Base-by-base conservation (phyloP, 2,888 invertebrate genomes). In the Thereva nobilitata region DNA sequence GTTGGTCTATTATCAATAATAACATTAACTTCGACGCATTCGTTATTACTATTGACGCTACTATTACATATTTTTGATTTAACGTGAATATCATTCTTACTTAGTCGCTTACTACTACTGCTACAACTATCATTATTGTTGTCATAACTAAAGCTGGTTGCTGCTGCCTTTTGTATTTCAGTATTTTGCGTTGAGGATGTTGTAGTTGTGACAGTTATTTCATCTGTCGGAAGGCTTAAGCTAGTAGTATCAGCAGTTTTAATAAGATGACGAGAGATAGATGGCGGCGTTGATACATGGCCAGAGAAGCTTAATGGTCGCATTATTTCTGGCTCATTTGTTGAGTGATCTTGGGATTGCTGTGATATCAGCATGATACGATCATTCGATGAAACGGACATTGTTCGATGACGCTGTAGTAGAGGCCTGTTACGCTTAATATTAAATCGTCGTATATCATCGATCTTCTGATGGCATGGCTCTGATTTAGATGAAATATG, bases 381-480 rank as follows among this genome's bases (percentile, higher is more conserved):
- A 71, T 78, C 79, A 64, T 73, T 76, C 52, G 77, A 75, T 52
- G 74, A 74, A 47, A 74, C 75, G 61, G 78, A 76, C 34, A 78
- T 76, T 40, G 78, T 80, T 67, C 78, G 77, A 72, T 80, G 77
- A 23, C 79, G 76, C 67, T 79, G 77, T 53, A 79, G 67, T 34
- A 75, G 66, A 3, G 79, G 76, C 53, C 64, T 55, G 35, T 12
- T 56, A 12, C 66, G 57, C 64, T 59, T 55, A 38, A 49, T 64
- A 47, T 47, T 23, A 38, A 9, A 8, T 41, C 40, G 64, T 45
- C 57, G 54, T 38, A 64, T 52, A 6, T 55, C 23, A 47, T 34
- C 42, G 10, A 2, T 34, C 45, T 53, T 45, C n/a, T 5, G 12
- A 41, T 35, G 44, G 47, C 23, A 7, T 54, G 56, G 70, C 63